Percentiles rank a stretch among this genome's conserved stretches.
phyloP scores from a whole-genome alignment of 2,113 vertebrate genomes.

The Peromyscus maniculatus region DNA sequence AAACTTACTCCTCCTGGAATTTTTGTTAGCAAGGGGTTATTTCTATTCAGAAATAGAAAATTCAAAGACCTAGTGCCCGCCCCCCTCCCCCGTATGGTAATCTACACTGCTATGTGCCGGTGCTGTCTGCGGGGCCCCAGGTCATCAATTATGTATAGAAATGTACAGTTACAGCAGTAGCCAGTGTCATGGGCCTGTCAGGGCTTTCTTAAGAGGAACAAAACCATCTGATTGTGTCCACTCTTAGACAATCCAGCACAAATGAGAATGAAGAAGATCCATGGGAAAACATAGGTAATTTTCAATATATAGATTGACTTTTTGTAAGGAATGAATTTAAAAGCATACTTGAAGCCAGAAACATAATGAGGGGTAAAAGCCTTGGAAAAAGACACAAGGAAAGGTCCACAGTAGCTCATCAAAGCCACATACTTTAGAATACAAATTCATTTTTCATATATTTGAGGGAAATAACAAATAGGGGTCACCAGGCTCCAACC shows the following conservation, averaged over 20 bases:
- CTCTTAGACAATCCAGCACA: constrained; percentile 59
- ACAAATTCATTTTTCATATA: constrained; percentile 17
- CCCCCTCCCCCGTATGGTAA: constrained; percentile 43
- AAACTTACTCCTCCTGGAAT: constrained; percentile 67
- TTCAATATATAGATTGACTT: background rate
- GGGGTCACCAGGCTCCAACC: constrained; percentile 42
- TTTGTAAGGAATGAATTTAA: constrained; percentile 11
- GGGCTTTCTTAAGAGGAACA: constrained; percentile 68
- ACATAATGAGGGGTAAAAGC: background rate
- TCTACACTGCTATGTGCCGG: constrained; percentile 47
- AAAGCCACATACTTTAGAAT: constrained; percentile 50
- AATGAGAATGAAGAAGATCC: constrained; percentile 40
- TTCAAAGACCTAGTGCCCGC: constrained; percentile 44
- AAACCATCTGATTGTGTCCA: constrained; percentile 61
- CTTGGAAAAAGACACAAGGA: constrained; percentile 31
- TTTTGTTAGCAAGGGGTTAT: constrained; percentile 65
- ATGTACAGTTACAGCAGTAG: constrained; percentile 54
- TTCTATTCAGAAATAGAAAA: constrained; percentile 78
- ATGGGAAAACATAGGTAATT: constrained; percentile 15
- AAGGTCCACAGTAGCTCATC: constrained; percentile 28
- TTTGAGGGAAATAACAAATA: constrained; percentile 60
- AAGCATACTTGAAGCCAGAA: constrained; percentile 29
- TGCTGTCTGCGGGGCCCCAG: constrained; percentile 13
- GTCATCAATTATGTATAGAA: constrained; percentile 79
- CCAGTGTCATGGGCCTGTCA: constrained; percentile 62